Evolutionary conservation across 2,113 vertebrate species (phyloP).

Genomic region (Gopherus evgoodei): DNA sequence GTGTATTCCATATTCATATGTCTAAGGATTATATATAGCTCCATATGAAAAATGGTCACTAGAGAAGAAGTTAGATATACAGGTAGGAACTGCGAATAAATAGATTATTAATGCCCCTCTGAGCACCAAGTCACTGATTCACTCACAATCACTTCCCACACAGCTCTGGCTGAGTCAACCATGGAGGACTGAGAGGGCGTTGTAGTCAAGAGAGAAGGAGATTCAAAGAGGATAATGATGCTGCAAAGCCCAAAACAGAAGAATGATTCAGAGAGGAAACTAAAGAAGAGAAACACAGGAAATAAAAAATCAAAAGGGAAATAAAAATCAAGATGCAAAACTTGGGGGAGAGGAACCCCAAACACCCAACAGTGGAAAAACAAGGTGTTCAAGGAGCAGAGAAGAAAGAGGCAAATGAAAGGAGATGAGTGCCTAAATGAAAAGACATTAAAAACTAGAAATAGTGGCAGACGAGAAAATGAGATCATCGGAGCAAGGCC

Average conservation of each 20-base stretch:
- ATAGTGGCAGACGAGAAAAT: not conserved
- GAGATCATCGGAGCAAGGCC: not conserved
- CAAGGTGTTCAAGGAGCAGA: not conserved
- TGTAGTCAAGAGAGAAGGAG: conserved; percentile 65
- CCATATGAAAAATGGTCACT: conserved; percentile 58
- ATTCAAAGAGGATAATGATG: conserved; percentile 64
- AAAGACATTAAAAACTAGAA: not conserved
- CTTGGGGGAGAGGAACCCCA: not conserved
- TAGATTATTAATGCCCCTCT: conserved; percentile 62
- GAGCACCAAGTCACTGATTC: conserved; percentile 64
- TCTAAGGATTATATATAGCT: conserved; percentile 67
- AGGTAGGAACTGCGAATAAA: conserved; percentile 47
- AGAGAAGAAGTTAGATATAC: conserved; percentile 60
- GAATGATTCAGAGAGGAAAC: conserved; percentile 67
- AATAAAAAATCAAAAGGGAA: not conserved
- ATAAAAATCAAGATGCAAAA: conserved; percentile 15
- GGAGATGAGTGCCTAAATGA: not conserved
- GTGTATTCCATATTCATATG: conserved; percentile 40
- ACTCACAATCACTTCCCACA: conserved; percentile 71
- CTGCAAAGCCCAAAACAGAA: conserved; percentile 66
- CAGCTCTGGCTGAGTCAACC: conserved; percentile 77
- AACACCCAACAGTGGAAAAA: not conserved
- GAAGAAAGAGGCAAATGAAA: conserved; percentile 14
- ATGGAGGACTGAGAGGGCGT: conserved; percentile 61
- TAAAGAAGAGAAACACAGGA: conserved; percentile 31